These are phyloP conservation scores for Diplazon laetatorius DNA, from an alignment of 2,888 invertebrate species.

Conservation along the genomic window DNA sequence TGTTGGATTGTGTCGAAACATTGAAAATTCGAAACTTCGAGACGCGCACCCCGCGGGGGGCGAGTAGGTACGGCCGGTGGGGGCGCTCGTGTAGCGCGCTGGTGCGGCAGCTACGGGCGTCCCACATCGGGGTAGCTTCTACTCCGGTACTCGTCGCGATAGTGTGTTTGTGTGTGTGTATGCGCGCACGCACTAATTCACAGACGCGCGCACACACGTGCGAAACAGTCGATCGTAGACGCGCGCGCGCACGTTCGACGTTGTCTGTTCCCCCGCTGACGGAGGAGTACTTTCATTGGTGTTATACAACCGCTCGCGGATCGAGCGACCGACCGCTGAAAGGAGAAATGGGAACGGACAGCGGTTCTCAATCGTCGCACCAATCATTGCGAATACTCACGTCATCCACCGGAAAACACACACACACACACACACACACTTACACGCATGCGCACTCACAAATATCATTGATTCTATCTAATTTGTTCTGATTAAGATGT, in stretches of 20 bases:
- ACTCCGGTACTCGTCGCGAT: slow-evolving; percentile 24
- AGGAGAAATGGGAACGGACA: slow-evolving; percentile 79
- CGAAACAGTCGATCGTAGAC: slow-evolving; percentile 39
- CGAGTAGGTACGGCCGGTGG: slow-evolving; percentile 15
- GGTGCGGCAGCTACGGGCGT: too few relatives aligned
- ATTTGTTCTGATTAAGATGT: too few relatives aligned
- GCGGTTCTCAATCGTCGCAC: slow-evolving; percentile 71
- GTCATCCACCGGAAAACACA: neutral
- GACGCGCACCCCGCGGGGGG: too few relatives aligned
- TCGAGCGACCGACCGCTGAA: slow-evolving; percentile 74
- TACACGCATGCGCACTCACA: too few relatives aligned
- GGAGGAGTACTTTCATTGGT: slow-evolving; percentile 78
- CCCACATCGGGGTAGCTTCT: slow-evolving; percentile 53
- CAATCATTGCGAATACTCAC: neutral
- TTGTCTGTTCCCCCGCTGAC: slow-evolving; percentile 68
- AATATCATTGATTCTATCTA: too few relatives aligned
- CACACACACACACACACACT: neutral
- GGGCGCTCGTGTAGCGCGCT: neutral
- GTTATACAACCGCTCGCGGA: slow-evolving; percentile 78
- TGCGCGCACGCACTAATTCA: slow-evolving; percentile 23
- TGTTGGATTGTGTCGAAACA: too few relatives aligned
- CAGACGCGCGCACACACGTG: neutral
- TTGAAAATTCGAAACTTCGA: too few relatives aligned
- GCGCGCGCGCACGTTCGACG: slow-evolving; percentile 15
- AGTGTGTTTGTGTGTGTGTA: neutral